These are phyloP conservation scores for Peromyscus polionotus DNA, from an alignment of 2,113 vertebrate genomes.

Conservation along the genomic window DNA sequence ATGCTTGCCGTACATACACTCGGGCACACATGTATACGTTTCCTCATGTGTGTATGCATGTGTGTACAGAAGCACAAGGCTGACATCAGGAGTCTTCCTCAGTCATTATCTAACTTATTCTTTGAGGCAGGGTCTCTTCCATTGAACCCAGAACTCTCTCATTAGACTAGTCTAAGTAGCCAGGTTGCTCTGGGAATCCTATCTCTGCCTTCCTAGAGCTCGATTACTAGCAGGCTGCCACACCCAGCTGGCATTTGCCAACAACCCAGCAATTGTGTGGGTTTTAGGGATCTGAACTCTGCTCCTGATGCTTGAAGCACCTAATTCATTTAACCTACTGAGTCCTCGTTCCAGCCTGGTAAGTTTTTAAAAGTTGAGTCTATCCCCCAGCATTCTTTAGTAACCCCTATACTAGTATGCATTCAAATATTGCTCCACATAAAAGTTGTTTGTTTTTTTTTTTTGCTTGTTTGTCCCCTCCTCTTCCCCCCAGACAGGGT, in stretches of 20 bases:
- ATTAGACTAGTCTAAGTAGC: neutral
- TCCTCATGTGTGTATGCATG: neutral
- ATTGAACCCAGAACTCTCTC: neutral
- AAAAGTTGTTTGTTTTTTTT: neutral
- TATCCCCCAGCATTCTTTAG: slow-evolving; percentile 25
- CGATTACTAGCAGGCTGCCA: neutral
- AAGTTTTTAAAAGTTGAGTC: slow-evolving; percentile 8
- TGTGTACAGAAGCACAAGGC: neutral
- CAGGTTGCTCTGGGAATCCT: neutral
- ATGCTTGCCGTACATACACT: neutral
- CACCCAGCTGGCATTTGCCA: neutral
- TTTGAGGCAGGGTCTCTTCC: neutral
- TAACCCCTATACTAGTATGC: neutral
- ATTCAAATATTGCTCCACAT: neutral
- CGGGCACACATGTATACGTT: neutral
- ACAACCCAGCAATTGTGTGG: neutral
- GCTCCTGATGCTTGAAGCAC: neutral
- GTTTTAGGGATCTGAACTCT: neutral
- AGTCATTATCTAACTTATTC: neutral
- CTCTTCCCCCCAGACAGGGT: no score
- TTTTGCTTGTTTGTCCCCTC: no score
- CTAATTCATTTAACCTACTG: neutral
- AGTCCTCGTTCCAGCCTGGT: neutral
- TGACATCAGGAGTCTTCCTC: neutral
- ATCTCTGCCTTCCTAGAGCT: neutral